Conservation (phyloP, 2,797 vertebrate species). For the Carcharodon carcharias region DNA sequence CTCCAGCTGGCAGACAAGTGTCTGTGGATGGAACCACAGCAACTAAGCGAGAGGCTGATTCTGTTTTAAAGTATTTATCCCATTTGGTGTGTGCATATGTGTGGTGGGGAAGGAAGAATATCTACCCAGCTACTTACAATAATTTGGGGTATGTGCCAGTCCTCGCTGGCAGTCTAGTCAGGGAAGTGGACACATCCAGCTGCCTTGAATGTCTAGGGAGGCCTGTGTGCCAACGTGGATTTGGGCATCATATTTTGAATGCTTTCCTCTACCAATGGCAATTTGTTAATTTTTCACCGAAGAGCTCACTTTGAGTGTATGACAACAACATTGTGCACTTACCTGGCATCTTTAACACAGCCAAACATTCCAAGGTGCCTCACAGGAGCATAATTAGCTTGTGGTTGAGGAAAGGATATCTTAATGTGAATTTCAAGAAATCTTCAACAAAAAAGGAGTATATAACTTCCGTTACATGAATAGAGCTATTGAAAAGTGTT, state of each 20-base stretch:
- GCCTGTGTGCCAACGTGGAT: background rate
- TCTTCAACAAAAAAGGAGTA: background rate
- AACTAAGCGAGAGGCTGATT: background rate
- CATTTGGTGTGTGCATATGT: background rate
- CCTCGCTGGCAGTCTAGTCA: background rate
- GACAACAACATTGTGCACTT: background rate
- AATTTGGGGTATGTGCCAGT: background rate
- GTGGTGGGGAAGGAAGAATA: background rate
- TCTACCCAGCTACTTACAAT: background rate
- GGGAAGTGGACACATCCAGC: background rate
- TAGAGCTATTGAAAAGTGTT: background rate
- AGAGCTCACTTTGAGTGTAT: background rate
- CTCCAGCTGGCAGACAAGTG: background rate
- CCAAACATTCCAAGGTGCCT: background rate
- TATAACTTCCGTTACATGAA: background rate
- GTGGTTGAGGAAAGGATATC: background rate
- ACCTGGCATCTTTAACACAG: background rate
- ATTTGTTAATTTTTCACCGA: background rate
- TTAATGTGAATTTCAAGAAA: background rate
- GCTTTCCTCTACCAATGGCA: background rate
- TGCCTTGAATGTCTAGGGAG: background rate
- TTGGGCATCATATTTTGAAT: background rate
- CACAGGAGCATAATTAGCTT: no score
- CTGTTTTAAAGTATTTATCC: conserved; percentile 4
- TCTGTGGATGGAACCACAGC: background rate